Percentiles rank a stretch among this genome's conserved stretches.
Conservation (phyloP, 92 coral and sea anemone genomes). For the Porites rus region DNA sequence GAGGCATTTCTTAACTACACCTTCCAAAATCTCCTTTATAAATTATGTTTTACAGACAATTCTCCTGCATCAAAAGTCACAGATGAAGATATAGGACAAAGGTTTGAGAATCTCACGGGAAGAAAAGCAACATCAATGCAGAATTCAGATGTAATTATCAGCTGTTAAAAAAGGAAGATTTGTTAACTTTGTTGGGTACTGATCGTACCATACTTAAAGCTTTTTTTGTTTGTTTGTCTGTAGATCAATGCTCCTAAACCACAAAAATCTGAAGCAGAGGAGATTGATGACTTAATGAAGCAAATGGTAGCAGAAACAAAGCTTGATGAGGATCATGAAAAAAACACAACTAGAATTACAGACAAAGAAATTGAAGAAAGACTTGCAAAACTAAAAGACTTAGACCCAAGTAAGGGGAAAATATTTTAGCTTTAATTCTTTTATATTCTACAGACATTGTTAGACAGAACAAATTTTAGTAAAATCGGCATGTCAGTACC, state of each 20-base stretch:
- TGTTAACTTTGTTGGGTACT: too few species aligned
- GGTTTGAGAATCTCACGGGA: slow-evolving; percentile 92
- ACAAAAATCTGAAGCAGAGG: slow-evolving; percentile 84
- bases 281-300: slow-evolving; percentile 80
- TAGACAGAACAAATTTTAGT: too few species aligned
- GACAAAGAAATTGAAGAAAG: slow-evolving; percentile 85
- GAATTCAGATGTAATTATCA: slow-evolving; percentile 68
- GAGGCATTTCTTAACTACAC: too few species aligned
- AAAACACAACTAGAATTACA: slow-evolving; percentile 30
- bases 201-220: too few species aligned
- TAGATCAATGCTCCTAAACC: slow-evolving; percentile 79
- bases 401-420: slow-evolving; percentile 78
- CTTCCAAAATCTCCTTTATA: not conserved
- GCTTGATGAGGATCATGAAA: slow-evolving; percentile 67
- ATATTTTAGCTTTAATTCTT: not conserved
- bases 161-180: too few species aligned
- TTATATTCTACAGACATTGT: not conserved
- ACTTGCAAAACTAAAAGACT: slow-evolving; percentile 86
- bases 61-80: slow-evolving; percentile 40
- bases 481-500: too few species aligned
- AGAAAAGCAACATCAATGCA: slow-evolving; percentile 82
- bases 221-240: not conserved
- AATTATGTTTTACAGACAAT: not conserved
- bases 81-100: slow-evolving; percentile 79
- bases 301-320: slow-evolving; percentile 85